A percentile compares a stretch with the other conserved stretches of the same genome.
phyloP scores from a whole-genome alignment of 2,888 invertebrate genomes.

The Dermolepida albohirtum region DNA sequence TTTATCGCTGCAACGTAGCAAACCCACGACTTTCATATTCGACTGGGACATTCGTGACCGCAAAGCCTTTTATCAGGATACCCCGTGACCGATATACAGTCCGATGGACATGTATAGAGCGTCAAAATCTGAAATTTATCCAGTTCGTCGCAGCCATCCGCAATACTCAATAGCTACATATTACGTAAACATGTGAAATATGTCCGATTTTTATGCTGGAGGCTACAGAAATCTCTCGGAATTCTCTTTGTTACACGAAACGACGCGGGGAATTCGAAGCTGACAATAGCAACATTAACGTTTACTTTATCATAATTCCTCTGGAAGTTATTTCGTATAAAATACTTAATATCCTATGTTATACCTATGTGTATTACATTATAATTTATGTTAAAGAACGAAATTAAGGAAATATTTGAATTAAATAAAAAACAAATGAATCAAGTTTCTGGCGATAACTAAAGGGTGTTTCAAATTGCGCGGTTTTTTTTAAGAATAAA shows the following conservation, averaged over 20 bases:
- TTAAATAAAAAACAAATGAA: too few relatives aligned
- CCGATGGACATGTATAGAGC: slow-evolving; percentile 53
- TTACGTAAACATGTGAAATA: slow-evolving; percentile 36
- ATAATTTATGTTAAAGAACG: too few relatives aligned
- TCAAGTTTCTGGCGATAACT: too few relatives aligned
- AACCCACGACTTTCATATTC: slow-evolving; percentile 52
- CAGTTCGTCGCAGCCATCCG: slow-evolving; percentile 26
- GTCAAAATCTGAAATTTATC: slow-evolving; percentile 46
- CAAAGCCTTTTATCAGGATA: slow-evolving; percentile 60
- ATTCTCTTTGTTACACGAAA: slow-evolving; percentile 18
- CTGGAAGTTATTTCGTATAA: too few relatives aligned
- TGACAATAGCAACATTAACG: too few relatives aligned
- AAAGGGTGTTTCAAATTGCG: too few relatives aligned
- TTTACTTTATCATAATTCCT: too few relatives aligned
- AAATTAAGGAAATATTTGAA: too few relatives aligned
- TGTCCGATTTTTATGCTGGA: slow-evolving; percentile 17
- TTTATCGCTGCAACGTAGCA: slow-evolving; percentile 59
- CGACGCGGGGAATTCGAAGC: too few relatives aligned
- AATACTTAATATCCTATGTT: too few relatives aligned
- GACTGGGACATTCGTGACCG: slow-evolving; percentile 57
- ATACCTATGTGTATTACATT: too few relatives aligned
- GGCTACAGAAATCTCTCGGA: slow-evolving; percentile 1
- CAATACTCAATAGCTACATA: slow-evolving; percentile 32
- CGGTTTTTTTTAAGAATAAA: too few relatives aligned
- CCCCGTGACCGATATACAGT: slow-evolving; percentile 56